Evolutionary conservation across 1,140 invertebrate genomes (phyloP).

Genomic region (Orchesella cincta): DNA sequence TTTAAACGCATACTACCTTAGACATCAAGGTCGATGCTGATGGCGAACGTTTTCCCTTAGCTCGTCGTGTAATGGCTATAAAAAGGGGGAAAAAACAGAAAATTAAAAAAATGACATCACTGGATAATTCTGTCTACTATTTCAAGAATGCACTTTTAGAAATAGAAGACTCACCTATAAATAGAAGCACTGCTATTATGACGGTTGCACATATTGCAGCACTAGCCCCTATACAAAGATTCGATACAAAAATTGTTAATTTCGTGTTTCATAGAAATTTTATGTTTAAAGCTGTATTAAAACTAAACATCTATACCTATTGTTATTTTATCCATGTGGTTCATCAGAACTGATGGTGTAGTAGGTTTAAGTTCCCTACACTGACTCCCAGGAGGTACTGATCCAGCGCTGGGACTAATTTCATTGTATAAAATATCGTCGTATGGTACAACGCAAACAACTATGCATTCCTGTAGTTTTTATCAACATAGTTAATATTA

Average conservation of each 20-base stretch:
- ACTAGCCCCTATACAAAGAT: too few relatives aligned
- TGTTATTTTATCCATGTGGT: constrained; percentile 89
- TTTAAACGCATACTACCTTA: constrained; percentile 34
- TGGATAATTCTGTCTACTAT: too few relatives aligned
- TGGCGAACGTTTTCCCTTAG: constrained; percentile 55
- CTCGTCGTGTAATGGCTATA: constrained; percentile 74
- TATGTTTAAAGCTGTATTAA: background rate
- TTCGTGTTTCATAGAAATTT: constrained; percentile 10
- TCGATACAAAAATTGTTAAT: too few relatives aligned
- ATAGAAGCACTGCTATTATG: constrained; percentile 68
- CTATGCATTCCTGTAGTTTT: constrained; percentile 82
- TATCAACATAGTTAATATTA: too few relatives aligned
- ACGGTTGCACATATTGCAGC: constrained; percentile 92
- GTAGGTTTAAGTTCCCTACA: constrained; percentile 80
- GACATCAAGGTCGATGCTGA: constrained; percentile 49
- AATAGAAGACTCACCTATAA: too few relatives aligned
- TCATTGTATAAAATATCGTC: constrained; percentile 64
- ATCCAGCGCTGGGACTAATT: constrained; percentile 44
- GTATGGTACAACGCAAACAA: constrained; percentile 85
- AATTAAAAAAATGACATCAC: constrained; percentile 61
- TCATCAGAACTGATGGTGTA: constrained; percentile 61
- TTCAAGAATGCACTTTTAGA: too few relatives aligned
- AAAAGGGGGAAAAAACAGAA: too few relatives aligned
- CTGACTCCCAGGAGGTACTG: constrained; percentile 63
- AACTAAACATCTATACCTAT: constrained; percentile 65